phyloP scores from a whole-genome alignment of 2,888 invertebrate species.

The Dusona sp. region DNA sequence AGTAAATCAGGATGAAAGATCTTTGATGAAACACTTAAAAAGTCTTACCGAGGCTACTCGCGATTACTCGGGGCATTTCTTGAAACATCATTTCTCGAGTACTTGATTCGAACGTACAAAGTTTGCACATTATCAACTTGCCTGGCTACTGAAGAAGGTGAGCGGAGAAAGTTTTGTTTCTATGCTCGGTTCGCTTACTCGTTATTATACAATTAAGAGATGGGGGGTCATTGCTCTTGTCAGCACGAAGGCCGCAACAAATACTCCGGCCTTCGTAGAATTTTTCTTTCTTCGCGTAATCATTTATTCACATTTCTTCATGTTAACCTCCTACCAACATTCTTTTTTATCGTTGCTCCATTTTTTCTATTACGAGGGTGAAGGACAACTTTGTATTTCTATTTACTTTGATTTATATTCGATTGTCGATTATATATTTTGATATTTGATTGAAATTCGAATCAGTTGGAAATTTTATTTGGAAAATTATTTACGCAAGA shows the following conservation, averaged over 20 bases:
- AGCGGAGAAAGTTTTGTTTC: conserved; percentile 75
- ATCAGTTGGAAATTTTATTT: background rate
- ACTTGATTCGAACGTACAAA: conserved; percentile 23
- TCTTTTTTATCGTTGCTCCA: background rate
- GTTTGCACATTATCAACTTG: conserved; percentile 56
- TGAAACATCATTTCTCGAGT: conserved; percentile 34
- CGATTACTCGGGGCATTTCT: conserved; percentile 61
- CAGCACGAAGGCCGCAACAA: conserved; percentile 43
- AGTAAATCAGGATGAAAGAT: conserved; percentile 6
- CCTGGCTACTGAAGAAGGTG: conserved; percentile 67
- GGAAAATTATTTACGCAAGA: background rate
- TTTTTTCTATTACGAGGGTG: too few relatives aligned
- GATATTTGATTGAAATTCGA: background rate
- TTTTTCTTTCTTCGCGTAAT: conserved; percentile 8
- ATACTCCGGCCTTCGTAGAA: conserved; percentile 6
- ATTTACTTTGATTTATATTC: background rate
- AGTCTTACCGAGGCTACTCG: conserved; percentile 35
- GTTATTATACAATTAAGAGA: conserved; percentile 69
- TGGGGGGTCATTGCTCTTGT: conserved; percentile 63
- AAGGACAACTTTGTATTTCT: too few relatives aligned
- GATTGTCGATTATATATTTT: background rate
- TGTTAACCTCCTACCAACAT: background rate
- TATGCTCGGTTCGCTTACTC: conserved; percentile 58
- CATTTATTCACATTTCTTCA: conserved; percentile 27
- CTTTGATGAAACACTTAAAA: conserved; percentile 34